Evolutionary conservation across 1,140 invertebrate species (phyloP).

Genomic region (Formica selysi): DNA sequence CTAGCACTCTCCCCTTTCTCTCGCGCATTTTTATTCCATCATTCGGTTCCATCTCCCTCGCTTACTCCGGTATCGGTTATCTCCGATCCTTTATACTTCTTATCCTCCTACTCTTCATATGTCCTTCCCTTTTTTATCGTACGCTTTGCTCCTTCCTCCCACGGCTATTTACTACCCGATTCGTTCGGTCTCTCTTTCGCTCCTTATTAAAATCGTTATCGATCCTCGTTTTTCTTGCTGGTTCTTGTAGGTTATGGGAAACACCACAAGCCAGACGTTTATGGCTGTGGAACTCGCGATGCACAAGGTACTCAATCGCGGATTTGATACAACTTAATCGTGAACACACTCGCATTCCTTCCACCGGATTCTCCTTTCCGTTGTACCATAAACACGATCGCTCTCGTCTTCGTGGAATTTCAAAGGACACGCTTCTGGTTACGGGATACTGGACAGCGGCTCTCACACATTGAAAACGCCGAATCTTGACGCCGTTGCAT

Average conservation of each 20-base stretch:
- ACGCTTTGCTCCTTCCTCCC: slow-evolving; percentile 7
- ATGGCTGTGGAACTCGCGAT: slow-evolving; percentile 77
- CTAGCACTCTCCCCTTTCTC: slow-evolving; percentile 15
- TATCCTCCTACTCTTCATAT: slow-evolving; percentile 32
- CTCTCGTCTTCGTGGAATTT: slow-evolving; percentile 65
- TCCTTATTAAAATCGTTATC: slow-evolving; percentile 25
- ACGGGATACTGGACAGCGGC: no score
- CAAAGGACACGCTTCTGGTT: background rate
- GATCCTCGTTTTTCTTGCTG: slow-evolving; percentile 9
- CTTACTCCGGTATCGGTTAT: background rate
- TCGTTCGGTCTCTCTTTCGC: slow-evolving; percentile 44
- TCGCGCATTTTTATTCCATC: slow-evolving; percentile 46
- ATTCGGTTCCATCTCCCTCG: background rate
- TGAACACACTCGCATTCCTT: slow-evolving; percentile 72
- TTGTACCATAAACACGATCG: slow-evolving; percentile 66
- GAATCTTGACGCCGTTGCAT: background rate
- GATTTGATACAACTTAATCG: slow-evolving; percentile 84
- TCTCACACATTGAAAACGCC: no score
- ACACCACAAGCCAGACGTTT: slow-evolving; percentile 78
- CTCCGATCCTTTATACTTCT: slow-evolving; percentile 26
- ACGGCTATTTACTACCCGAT: slow-evolving; percentile 18
- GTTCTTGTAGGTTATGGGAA: slow-evolving; percentile 79
- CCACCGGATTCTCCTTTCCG: slow-evolving; percentile 17
- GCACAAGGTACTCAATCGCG: slow-evolving; percentile 78
- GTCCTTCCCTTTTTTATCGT: slow-evolving; percentile 40